Evolutionary conservation across 2,113 vertebrate species (phyloP), one percentile per base, ranked within the genome.

Genomic region (Dicerorhinus sumatrensis): DNA sequence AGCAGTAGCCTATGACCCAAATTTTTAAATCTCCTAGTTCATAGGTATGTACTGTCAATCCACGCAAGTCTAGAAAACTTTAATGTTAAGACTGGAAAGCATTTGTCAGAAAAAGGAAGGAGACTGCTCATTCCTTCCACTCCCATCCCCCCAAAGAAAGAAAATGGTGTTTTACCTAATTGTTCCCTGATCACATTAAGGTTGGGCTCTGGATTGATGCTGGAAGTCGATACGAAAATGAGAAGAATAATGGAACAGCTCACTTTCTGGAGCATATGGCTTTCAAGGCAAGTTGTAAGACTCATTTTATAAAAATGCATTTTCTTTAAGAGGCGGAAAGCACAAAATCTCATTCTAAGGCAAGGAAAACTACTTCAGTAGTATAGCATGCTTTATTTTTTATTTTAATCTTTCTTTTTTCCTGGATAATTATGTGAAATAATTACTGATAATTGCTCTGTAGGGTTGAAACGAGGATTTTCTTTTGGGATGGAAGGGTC

Each of bases 221-320:
- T 31, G 99, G 99, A 95, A 99, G 99, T 98, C 99, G 99, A 29
- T 99, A 99, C 84, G 99, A 99, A 98, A 99, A 99, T 73, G 99
- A 99, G 97, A 99, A 99, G 96, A 99, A 99, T 97, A 99, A 99
- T 27, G 99, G 99, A 86, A 99, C 99, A 2, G 99, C 99, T 84
- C 99, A 99, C 97, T 99, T 99, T 92, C 98, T 99, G 98, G 99
- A 99, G 97, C 99, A 99, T 92, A 99, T 99, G 99, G 99, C 99
- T 25, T 99, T 99, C 98, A 99, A 99, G 99, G 99, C 99, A 97
- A 98, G 98, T 97, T 90, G 16, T 60, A 54, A 84, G 54, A 46
- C 33, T 84, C 56, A 46, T 42, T 79, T 80, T 54, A 85, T 33
- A 67, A 83, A 73, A 90, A 83, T 6, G 3, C 1, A 31, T 81